These are phyloP conservation scores for Euwallacea fornicatus DNA, from an alignment of 1,140 invertebrate genomes.

Conservation along the genomic window DNA sequence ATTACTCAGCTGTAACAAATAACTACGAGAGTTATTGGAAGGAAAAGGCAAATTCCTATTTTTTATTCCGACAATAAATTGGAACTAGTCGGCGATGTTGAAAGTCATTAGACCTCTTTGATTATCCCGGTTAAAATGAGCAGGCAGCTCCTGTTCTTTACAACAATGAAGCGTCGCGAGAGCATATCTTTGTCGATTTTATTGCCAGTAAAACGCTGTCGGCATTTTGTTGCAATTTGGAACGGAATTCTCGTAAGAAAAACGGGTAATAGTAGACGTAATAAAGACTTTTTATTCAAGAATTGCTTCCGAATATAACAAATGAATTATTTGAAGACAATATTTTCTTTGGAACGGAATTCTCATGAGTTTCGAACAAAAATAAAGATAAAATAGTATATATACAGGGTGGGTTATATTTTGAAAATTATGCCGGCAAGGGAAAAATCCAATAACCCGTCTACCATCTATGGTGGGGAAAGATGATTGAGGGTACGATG, in stretches of 20 bases:
- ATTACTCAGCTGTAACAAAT: too few relatives aligned
- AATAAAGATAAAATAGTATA: too few relatives aligned
- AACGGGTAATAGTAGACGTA: constrained; percentile 10
- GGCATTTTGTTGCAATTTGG: constrained; percentile 28
- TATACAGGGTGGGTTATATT: too few relatives aligned
- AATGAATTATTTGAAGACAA: too few relatives aligned
- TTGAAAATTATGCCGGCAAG: too few relatives aligned
- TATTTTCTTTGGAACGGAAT: too few relatives aligned
- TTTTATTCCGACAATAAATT: background rate
- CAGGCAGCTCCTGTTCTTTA: constrained; percentile 7
- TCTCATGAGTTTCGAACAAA: too few relatives aligned
- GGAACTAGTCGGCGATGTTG: background rate
- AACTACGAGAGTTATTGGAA: too few relatives aligned
- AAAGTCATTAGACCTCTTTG: constrained; percentile 20
- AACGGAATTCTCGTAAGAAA: constrained; percentile 20
- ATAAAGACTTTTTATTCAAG: constrained; percentile 24
- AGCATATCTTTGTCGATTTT: constrained; percentile 28
- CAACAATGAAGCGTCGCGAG: constrained; percentile 18
- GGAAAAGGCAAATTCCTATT: background rate
- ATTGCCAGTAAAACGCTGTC: constrained; percentile 24
- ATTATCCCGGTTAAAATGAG: constrained; percentile 10
- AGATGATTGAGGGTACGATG: too few relatives aligned
- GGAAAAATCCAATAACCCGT: too few relatives aligned
- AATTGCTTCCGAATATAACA: background rate
- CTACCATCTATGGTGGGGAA: too few relatives aligned